Evolutionary conservation across 2,797 vertebrate genomes (phyloP), one percentile per base, ranked within the genome.

Genomic region (Falco peregrinus): DNA sequence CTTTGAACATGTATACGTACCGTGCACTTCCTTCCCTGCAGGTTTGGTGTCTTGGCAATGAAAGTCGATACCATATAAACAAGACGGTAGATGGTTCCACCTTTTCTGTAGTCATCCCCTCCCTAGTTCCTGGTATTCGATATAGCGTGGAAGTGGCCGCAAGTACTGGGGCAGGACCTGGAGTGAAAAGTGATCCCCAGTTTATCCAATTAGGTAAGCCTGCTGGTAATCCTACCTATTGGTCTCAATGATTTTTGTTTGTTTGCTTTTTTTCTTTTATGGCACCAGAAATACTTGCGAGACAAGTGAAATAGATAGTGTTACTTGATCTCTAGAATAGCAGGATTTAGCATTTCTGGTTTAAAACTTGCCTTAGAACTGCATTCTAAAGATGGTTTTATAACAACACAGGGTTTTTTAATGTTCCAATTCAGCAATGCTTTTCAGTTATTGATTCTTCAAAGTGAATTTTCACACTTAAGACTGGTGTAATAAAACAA

Each of bases 41-140:
- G 99, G 98, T 99, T 90, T 99, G 99, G 99, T 99, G 99, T 96
- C 98, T 99, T 50, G 99, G 99, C 83, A 99, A 99, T 85, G 99
- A 99, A 96, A 99, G 98, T 57, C 98, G 99, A 14, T 99, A 99
- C 96, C 99, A 99, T 22, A 98, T 99, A 33, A 99, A 99, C 98
- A 99, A 99, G 95, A 99, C 99, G 0, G 99, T 99, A 19, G 99
- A 99, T 10, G 99, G 99, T n/a, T 98, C 99, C 67, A 99, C 99
- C 45, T 98, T 99, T 69, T 99, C 99, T 0, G 98, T 99, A 65
- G 97, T 99, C 93, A 99, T 99, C 84, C 98, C 99, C 14, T 98
- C 98, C 81, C 97, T 99, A 76, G 98, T 99, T 43, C 98, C 99
- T 3, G 99, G 99, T 28, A 98, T 99, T 93, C 98, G 99, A 31